phyloP scores from a whole-genome alignment of 2,888 invertebrate species.

The Odontocolon sp. region DNA sequence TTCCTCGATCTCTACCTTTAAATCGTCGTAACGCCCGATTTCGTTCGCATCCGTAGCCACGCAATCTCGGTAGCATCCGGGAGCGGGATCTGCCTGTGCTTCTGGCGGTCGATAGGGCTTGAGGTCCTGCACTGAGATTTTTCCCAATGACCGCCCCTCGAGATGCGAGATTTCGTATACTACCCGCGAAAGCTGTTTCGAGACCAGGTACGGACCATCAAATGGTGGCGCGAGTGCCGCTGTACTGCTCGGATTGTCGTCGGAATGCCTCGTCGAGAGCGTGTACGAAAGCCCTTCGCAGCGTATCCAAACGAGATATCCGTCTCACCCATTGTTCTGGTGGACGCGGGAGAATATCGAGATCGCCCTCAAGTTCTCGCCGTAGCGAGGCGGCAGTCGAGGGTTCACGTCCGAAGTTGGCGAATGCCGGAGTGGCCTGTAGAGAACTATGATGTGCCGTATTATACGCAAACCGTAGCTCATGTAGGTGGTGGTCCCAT shows the following conservation, averaged over 20 bases:
- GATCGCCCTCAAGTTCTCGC: neutral
- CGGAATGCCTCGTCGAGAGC: constrained; percentile 36
- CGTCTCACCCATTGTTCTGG: constrained; percentile 15
- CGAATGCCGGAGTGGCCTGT: constrained; percentile 56
- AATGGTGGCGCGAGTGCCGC: constrained; percentile 10
- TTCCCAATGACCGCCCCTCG: neutral
- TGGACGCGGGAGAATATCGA: neutral
- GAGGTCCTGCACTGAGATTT: neutral
- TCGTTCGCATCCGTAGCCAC: no score
- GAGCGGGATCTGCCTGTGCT: no score
- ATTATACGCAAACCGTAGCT: constrained; percentile 57
- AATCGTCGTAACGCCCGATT: no score
- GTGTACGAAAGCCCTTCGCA: constrained; percentile 5
- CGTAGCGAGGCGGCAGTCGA: neutral
- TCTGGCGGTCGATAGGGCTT: neutral
- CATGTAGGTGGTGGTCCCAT: constrained; percentile 42
- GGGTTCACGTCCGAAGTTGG: constrained; percentile 56
- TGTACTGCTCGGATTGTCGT: constrained; percentile 52
- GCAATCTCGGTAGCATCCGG: no score
- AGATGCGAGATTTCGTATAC: constrained; percentile 5
- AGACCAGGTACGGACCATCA: constrained; percentile 25
- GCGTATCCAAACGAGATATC: neutral
- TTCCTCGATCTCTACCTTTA: no score
- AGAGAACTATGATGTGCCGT: constrained; percentile 35
- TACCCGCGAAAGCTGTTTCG: constrained; percentile 17